Percentiles rank a stretch among this genome's conserved stretches.
These are phyloP conservation scores for Acrocephalus scirpaceus DNA, from an alignment of 2,797 vertebrate genomes.

Conservation along the genomic window DNA sequence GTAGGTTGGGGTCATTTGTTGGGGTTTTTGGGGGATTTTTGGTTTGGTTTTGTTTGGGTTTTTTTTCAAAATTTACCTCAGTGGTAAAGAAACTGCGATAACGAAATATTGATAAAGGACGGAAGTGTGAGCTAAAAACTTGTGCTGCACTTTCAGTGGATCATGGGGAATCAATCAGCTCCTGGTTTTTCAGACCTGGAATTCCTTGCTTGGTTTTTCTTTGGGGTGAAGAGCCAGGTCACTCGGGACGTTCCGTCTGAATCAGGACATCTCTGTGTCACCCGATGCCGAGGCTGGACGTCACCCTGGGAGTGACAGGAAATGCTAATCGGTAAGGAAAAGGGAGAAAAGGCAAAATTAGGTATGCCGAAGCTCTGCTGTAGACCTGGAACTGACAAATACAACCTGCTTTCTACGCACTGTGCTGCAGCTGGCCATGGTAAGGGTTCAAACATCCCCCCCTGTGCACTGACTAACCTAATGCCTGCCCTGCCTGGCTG, in stretches of 20 bases:
- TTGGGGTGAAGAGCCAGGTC: background rate
- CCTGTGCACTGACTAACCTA: too few species aligned
- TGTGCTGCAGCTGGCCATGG: fast-evolving
- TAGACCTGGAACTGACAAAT: background rate
- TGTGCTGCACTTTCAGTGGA: background rate
- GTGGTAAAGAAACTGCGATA: background rate
- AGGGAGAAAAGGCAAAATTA: background rate
- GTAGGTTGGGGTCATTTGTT: background rate
- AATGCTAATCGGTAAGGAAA: background rate
- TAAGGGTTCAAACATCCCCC: fast-evolving
- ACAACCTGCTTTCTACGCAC: fast-evolving
- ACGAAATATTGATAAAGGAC: background rate
- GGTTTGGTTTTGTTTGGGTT: too few species aligned
- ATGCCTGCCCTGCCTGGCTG: background rate
- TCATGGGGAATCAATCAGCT: background rate
- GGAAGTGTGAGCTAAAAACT: background rate
- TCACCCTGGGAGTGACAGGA: background rate
- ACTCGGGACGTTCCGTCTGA: fast-evolving
- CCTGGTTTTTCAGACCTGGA: background rate
- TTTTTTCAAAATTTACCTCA: fast-evolving
- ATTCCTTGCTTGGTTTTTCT: background rate
- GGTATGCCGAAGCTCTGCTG: background rate
- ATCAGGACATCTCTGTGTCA: background rate
- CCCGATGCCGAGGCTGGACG: background rate
- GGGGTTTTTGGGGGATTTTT: background rate